Evolutionary conservation across 1,140 invertebrate species (phyloP).

Genomic region (Steinernema feltiae): DNA sequence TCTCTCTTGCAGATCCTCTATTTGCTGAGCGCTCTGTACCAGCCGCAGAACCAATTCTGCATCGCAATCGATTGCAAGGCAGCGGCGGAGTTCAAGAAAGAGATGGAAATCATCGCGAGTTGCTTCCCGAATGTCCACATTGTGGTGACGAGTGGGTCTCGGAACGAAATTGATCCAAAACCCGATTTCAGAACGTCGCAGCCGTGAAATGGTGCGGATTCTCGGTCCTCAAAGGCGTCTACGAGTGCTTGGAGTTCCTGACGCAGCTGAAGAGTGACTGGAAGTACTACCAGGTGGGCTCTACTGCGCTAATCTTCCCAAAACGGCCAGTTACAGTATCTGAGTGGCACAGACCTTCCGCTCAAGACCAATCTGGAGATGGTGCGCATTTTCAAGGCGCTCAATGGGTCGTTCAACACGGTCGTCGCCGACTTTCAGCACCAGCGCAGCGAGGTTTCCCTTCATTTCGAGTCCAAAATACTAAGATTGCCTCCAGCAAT

Average conservation of each 20-base stretch:
- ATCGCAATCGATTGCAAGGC: conserved; percentile 41
- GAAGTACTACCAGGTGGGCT: conserved; percentile 41
- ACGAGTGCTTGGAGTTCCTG: conserved; percentile 37
- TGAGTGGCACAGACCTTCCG: conserved; percentile 45
- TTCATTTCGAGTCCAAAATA: no score
- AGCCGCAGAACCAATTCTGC: conserved; percentile 50
- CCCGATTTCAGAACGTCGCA: not conserved
- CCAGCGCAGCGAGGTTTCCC: no score
- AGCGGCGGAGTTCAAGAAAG: conserved; percentile 34
- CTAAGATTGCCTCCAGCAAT: no score
- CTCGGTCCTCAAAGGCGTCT: conserved; percentile 44
- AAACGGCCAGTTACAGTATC: conserved; percentile 27
- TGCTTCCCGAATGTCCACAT: conserved; percentile 47
- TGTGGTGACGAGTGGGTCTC: conserved; percentile 33
- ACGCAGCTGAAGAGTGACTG: conserved; percentile 36
- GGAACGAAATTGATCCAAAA: not conserved
- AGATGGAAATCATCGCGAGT: conserved; percentile 32
- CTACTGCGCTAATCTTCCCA: not conserved
- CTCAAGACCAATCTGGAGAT: conserved; percentile 51
- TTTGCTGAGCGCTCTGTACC: conserved; percentile 41
- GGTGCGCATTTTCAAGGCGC: conserved; percentile 47
- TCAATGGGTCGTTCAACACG: conserved; percentile 42
- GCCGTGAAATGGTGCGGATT: conserved; percentile 32
- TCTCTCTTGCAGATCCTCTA: conserved; percentile 28
- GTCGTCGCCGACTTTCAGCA: conserved; percentile 30